Conservation (phyloP, 1,140 invertebrate species). For the Anoplophora glabripennis region DNA sequence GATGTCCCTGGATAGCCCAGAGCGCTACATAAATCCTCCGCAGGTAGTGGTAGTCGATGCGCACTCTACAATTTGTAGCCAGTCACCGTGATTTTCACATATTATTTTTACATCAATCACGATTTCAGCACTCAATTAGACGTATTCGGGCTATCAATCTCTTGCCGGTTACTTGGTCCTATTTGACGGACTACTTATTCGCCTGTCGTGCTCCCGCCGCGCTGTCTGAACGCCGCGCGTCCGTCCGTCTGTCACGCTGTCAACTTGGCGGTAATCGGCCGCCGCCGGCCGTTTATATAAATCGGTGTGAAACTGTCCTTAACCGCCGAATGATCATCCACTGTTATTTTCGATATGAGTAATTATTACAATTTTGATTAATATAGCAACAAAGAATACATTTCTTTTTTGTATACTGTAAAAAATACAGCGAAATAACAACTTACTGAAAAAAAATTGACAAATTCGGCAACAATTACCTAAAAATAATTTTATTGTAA, state of each 20-base stretch:
- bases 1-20: constrained; percentile 18
- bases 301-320: too few species aligned
- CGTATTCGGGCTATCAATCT: constrained; percentile 39
- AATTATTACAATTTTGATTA: too few species aligned
- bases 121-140: constrained; percentile 44
- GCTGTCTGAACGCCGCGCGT: constrained; percentile 16
- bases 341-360: too few species aligned
- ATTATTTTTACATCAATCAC: constrained; percentile 48
- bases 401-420: too few species aligned
- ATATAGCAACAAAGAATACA: too few species aligned
- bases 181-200: constrained; percentile 18
- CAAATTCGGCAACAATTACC: too few species aligned
- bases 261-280: constrained; percentile 13
- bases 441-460: too few species aligned
- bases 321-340: too few species aligned
- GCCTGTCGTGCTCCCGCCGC: constrained; percentile 23
- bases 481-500: too few species aligned
- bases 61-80: constrained; percentile 41
- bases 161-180: constrained; percentile 20
- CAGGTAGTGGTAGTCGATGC: constrained; percentile 22
- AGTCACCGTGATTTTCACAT: constrained; percentile 46
- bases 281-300: neutral
- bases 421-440: too few species aligned
- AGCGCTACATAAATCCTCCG: constrained; percentile 27
- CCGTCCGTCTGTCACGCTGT: constrained; percentile 23